phyloP scores from a whole-genome alignment of 2,888 invertebrate species.

The Drosophila macrospina region DNA sequence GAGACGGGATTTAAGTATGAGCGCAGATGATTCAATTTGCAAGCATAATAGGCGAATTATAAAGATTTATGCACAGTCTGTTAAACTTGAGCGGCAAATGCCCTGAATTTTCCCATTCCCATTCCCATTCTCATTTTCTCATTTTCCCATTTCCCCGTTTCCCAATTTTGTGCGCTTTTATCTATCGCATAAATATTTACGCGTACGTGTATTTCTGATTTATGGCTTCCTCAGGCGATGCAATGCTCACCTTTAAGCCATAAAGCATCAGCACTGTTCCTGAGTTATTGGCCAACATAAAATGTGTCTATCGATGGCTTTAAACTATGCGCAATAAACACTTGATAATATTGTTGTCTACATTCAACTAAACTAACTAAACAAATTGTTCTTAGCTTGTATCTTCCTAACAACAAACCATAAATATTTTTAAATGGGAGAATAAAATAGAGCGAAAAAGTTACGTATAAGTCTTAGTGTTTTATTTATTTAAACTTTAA shows the following conservation, averaged over 20 bases:
- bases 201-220: conserved; percentile 20
- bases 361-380: background rate
- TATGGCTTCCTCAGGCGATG: conserved; percentile 16
- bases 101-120: background rate
- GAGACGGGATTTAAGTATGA: conserved; percentile 5
- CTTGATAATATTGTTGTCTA: background rate
- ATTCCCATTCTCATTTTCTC: conserved; percentile 8
- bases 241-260: conserved; percentile 13
- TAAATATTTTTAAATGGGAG: too few relatives aligned
- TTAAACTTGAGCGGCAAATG: conserved; percentile 1
- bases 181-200: conserved; percentile 24
- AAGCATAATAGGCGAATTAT: conserved; percentile 57
- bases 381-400: background rate
- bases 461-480: too few relatives aligned
- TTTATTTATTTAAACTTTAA: too few relatives aligned
- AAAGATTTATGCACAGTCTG: conserved; percentile 43
- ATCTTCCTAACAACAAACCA: background rate
- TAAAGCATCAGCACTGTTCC: conserved; percentile 9
- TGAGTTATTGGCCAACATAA: conserved; percentile 1
- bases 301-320: background rate
- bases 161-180: conserved; percentile 6
- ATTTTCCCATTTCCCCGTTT: conserved; percentile 4
- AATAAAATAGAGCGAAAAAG: too few relatives aligned
- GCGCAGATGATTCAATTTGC: conserved; percentile 53
- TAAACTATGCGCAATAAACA: conserved; percentile 1